phyloP scores from a whole-genome alignment of 2,797 vertebrate species.

The Periophthalmus magnuspinnatus region DNA sequence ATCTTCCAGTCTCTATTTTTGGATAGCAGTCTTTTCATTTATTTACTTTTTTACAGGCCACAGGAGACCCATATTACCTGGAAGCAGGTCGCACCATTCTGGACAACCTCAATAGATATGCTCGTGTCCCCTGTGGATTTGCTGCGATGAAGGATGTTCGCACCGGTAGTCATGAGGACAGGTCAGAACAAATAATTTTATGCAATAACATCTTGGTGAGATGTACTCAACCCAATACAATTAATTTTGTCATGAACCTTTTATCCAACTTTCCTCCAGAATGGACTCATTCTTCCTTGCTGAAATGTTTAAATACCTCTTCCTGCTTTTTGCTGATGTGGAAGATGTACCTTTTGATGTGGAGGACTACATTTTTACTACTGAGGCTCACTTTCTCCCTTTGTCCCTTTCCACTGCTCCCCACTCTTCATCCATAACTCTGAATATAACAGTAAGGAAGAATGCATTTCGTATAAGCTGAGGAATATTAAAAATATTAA shows the following conservation, averaged over 20 bases:
- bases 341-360: conserved; percentile 94
- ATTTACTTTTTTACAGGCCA: conserved; percentile 79
- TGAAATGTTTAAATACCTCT: conserved; percentile 99
- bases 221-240: neutral
- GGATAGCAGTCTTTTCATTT: neutral
- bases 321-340: conserved; percentile 91
- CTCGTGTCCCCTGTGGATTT: conserved; percentile 97
- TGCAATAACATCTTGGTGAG: neutral
- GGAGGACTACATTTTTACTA: conserved; percentile 97
- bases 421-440: conserved; percentile 57
- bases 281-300: conserved; percentile 99
- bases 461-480: neutral
- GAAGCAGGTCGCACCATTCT: conserved; percentile 96
- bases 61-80: conserved; percentile 95
- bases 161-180: conserved; percentile 97
- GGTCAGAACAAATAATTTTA: conserved; percentile 73
- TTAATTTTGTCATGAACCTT: neutral
- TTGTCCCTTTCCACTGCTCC: conserved; percentile 90
- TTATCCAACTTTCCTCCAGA: conserved; percentile 59
- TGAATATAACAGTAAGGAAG: conserved; percentile 65
- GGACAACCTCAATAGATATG: conserved; percentile 97
- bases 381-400: conserved; percentile 96
- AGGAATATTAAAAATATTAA: neutral
- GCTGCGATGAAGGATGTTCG: conserved; percentile 99
- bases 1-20: neutral